A percentile compares a stretch with the other conserved stretches of the same genome.
These are phyloP conservation scores for Hafferia zeledoni DNA, from an alignment of 2,797 vertebrate species.

Conservation along the genomic window DNA sequence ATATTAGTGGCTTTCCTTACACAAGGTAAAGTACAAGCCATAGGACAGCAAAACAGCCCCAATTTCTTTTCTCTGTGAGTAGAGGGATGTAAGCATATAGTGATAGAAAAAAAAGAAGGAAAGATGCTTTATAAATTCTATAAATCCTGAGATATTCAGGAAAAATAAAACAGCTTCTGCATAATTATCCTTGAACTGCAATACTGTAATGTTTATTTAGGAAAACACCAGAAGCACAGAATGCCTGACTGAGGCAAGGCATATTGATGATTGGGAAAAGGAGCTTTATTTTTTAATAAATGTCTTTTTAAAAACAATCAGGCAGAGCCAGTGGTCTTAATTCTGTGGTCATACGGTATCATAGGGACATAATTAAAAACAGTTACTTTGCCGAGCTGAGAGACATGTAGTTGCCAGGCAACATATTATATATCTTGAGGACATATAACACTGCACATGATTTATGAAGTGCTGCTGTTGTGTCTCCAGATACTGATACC, in stretches of 20 bases:
- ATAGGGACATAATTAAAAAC: conserved; percentile 4
- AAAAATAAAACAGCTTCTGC: not conserved
- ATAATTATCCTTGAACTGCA: not conserved
- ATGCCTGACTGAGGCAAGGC: not conserved
- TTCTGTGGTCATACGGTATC: not conserved
- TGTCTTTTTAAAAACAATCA: not conserved
- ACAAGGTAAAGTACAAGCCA: not conserved
- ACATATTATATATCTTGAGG: conserved; percentile 21
- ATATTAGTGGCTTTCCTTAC: not conserved
- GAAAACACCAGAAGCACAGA: not conserved
- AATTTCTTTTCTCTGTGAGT: not conserved
- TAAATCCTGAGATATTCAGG: not conserved
- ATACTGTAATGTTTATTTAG: not conserved
- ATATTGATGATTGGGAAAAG: not conserved
- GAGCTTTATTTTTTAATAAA: not conserved
- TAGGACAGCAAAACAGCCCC: not conserved
- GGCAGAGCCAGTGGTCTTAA: not conserved
- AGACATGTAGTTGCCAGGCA: conserved; percentile 64
- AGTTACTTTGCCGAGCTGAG: not conserved
- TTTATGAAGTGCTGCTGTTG: not conserved
- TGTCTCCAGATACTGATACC: not conserved
- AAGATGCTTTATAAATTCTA: not conserved
- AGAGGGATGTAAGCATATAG: not conserved
- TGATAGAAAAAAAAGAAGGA: not conserved
- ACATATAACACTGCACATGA: not conserved